Base-by-base conservation (phyloP, 1,140 invertebrate species). In the Harpegnathos saltator region DNA sequence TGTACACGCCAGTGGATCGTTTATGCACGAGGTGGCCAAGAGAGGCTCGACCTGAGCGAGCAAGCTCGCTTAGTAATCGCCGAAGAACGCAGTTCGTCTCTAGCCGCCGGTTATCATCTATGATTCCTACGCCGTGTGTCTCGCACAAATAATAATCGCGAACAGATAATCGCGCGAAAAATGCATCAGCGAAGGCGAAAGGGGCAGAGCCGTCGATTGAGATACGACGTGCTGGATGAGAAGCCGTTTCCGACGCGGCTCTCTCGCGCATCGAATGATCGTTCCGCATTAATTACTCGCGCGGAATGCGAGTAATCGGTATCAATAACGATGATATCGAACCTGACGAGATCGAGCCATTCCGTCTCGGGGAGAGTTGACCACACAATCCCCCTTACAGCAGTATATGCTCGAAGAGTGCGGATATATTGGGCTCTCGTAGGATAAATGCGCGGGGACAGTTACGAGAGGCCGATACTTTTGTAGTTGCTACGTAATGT, bases 71-170 rank as follows among this genome's bases (percentile, higher is more conserved):
- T 44, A 44, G 63, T 78, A 69, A 80, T 80, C 65, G 12, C 22
- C 33, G 74, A 44, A 19, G 75, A 78, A 69, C 74, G 33, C 50
- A 19, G 65, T 15, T 44, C 29, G 22, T 56, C 56, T 58, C 75
- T 69, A 78, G 62, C 29, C 74, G 50, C 50, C 63, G 75, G 50
- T 77, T 54, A 77, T 77, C 74, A 44, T 11, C 38, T 17, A 14
- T 22, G 50, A 68, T 58, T 78, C 68, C 50, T 68, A 15, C 1
- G 24, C 52, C 33, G 17, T 52, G 26, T 11, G 38, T 44, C 38
- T 44, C 38, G 38, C 38, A 7, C 3, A 78, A 69, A 80, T 71
- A 29, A 80, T 71, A 52, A 33, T 69, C 75, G 22, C 63, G 24
- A 22, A 4, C 24, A 80, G 75, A 80, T 58, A 69, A 26, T n/a